phyloP scores from a whole-genome alignment of 2,888 invertebrate genomes.

The Cephalotes varians region DNA sequence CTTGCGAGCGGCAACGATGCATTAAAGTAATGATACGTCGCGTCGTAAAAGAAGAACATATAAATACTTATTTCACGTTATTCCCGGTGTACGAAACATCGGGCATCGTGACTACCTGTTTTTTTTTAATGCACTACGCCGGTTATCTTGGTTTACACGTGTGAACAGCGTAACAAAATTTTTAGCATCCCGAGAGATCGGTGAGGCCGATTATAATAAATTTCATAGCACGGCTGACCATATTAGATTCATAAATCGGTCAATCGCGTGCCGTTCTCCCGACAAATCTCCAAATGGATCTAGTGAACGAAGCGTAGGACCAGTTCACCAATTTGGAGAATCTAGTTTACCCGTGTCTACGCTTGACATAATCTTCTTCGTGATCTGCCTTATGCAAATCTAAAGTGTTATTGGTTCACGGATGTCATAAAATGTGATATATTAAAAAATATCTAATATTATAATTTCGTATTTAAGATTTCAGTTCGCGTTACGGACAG shows the following conservation, averaged over 20 bases:
- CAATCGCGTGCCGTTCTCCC: conserved; percentile 6
- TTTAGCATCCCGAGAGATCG: neutral
- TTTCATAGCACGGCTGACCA: neutral
- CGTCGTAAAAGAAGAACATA: conserved; percentile 57
- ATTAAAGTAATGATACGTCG: conserved; percentile 76
- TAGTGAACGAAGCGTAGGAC: neutral
- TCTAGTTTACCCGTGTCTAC: conserved; percentile 13
- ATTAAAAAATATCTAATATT: neutral
- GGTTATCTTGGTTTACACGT: neutral
- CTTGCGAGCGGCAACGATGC: conserved; percentile 72
- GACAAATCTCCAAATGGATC: conserved; percentile 6
- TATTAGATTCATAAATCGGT: neutral
- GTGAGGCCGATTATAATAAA: neutral
- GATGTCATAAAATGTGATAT: neutral
- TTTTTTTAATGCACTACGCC: conserved; percentile 5
- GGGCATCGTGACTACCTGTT: conserved; percentile 51
- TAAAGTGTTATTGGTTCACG: neutral
- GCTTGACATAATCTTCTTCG: conserved; percentile 12
- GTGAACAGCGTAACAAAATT: neutral
- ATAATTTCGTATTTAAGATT: neutral
- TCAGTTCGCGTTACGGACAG: neutral
- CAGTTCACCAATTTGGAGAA: conserved; percentile 16
- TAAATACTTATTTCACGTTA: conserved; percentile 66
- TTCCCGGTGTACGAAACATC: conserved; percentile 46
- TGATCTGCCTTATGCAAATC: conserved; percentile 26